phyloP scores from a whole-genome alignment of 1,140 invertebrate genomes.

The Amyelois transitella region DNA sequence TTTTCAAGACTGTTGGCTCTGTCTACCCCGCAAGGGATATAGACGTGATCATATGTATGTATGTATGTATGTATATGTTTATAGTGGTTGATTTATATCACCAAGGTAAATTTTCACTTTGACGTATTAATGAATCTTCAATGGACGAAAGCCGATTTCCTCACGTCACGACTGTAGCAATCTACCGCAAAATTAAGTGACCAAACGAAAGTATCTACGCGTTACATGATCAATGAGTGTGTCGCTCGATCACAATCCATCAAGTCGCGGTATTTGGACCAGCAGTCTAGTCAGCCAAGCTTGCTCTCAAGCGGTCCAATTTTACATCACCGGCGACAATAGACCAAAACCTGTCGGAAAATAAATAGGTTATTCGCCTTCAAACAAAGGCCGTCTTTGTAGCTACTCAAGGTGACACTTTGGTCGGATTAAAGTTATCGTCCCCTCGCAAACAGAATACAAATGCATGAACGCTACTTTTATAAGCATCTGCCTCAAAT shows the following conservation, averaged over 20 bases:
- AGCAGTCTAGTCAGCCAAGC: slow-evolving; percentile 36
- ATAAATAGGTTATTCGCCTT: slow-evolving; percentile 54
- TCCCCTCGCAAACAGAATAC: slow-evolving; percentile 67
- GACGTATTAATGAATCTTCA: neutral
- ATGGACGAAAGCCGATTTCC: too few species aligned
- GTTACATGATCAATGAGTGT: slow-evolving; percentile 59
- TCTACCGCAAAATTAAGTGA: slow-evolving; percentile 46
- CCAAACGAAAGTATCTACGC: slow-evolving; percentile 37
- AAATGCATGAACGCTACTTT: slow-evolving; percentile 37
- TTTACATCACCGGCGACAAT: slow-evolving; percentile 49
- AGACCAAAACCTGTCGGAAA: slow-evolving; percentile 49
- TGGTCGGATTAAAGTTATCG: slow-evolving; percentile 71
- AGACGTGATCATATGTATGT: too few species aligned
- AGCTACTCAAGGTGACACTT: slow-evolving; percentile 71
- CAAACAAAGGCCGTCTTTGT: slow-evolving; percentile 62
- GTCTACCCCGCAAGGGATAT: too few species aligned
- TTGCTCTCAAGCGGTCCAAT: slow-evolving; percentile 39
- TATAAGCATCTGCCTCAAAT: slow-evolving; percentile 13
- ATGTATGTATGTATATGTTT: neutral
- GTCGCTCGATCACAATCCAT: slow-evolving; percentile 68
- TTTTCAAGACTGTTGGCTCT: too few species aligned
- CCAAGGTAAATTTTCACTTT: neutral
- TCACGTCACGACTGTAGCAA: slow-evolving; percentile 15
- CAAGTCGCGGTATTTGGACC: slow-evolving; percentile 31
- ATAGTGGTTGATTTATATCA: neutral